Base-by-base conservation (phyloP, 1,140 invertebrate species). In the Lepidurus apus region DNA sequence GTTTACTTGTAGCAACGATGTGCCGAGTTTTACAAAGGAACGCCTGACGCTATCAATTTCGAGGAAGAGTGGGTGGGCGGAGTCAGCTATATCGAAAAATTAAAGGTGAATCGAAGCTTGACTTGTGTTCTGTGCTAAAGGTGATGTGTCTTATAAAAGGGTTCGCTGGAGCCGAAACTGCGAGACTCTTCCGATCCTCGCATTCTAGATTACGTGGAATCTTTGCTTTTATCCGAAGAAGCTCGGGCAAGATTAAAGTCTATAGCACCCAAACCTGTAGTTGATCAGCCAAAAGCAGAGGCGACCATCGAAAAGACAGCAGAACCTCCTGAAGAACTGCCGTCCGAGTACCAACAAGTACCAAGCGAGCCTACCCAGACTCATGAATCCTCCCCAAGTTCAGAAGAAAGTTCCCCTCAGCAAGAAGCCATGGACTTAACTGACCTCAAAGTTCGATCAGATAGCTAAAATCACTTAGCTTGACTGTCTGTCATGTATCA, bases 21-120 rank as follows among this genome's bases (percentile, higher is more conserved):
- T 83, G 91, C 92, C 10, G 92, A 95, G 82, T 96, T 94, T 85
- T 96, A 96, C 82, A 89, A 89, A 81, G 89, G 90, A 76, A 90
- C 93, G 81, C 89, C 90, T 24, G 93, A 94, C 81, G 88, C 90
- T 74, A 88, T 96, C 5, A 89, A 93, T 81, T 96, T 97, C 83
- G 90, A 88, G 79, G 90, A 92, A 21, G 88, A 89, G 80, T 95
- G 91, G 82, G 90, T 90, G 83, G 89, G 89, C 44, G 91, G 90
- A 82, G 90, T 90, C 9, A 91, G 91, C 0, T 94, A 91, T 84
- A 88, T 94, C 73, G 93, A 95, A 82, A 93, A 93, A 85, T 84
- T 94, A 80, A 93, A 93, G 83, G 88, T 65, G 21, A 65, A 13
- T 7, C 6, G 1, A n/a, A 10, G 17, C 6, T 65, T 17, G 53